Base-by-base conservation (phyloP, 1,140 invertebrate species). In the Zelostemma sp. region DNA sequence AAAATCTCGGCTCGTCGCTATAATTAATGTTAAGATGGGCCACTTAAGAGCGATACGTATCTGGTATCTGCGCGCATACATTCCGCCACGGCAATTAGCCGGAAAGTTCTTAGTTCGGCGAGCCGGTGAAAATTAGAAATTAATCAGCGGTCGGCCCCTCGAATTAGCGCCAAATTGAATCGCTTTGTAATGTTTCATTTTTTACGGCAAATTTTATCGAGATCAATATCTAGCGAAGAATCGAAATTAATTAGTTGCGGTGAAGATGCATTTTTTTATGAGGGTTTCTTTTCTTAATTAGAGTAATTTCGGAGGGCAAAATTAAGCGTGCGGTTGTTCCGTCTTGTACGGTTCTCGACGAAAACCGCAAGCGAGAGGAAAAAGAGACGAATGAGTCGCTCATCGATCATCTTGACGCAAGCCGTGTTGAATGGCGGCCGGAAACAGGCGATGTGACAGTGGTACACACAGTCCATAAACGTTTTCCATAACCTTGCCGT, bases 401-500 rank as follows among this genome's bases (percentile, higher is more conserved):
- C 71, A 74, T 77, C 73, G 71, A 77, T 77, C 75, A 77, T 77
- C 66, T 62, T 68, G 70, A 71, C 68, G 54, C 68, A 49, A 33
- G 48, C 45, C 53, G 54, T 55, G 67, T 49, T 57, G 61, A 64
- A 64, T 59, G 46, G 35, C 47, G 18, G 62, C 61, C 67, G 62
- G 60, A 72, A 72, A 67, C 73, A 67, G 69, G 55, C 62, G 61
- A 68, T 48, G 64, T 65, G 68, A 68, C 72, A 68, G 65, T 46
- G 50, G 50, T 66, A 72, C 68, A 74, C 43, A 53, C 17, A 25
- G 56, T 48, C 58, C 68, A 64, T 74, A 74, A 72, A 68, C 68
- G 67, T 68, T 75, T 70, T 53, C 49, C 66, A 61, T 60, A 68
- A 60, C 56, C 56, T 50, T 54, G 40, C 28, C 17, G 53, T 41